These are phyloP conservation scores for Heteronetta atricapilla DNA, from an alignment of 2,113 vertebrate species.

Conservation along the genomic window DNA sequence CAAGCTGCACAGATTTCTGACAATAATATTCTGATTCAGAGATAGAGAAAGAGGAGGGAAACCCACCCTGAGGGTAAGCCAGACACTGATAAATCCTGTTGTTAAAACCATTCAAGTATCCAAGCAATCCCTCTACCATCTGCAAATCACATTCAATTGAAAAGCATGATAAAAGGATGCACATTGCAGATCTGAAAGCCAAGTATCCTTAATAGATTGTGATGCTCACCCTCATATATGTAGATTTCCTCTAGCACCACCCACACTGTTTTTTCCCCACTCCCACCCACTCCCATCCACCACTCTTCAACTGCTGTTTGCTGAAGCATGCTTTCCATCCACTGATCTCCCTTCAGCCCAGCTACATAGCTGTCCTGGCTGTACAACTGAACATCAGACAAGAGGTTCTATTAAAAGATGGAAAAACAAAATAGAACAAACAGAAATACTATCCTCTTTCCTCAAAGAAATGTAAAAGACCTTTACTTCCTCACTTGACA, in stretches of 20 bases:
- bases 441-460: not conserved
- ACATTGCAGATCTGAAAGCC: not conserved
- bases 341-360: not conserved
- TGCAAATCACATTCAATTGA: not conserved
- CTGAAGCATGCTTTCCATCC: not conserved
- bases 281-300: not conserved
- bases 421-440: not conserved
- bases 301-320: not conserved
- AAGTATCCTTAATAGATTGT: not conserved
- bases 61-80: not conserved
- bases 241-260: not conserved
- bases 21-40: not conserved
- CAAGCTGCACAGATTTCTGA: not conserved
- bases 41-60: not conserved
- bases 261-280: not conserved
- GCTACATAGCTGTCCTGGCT: not conserved
- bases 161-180: not conserved
- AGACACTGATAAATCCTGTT: not conserved
- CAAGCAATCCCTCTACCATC: not conserved
- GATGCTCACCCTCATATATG: not conserved
- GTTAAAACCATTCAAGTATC: not conserved
- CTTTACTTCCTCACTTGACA: not conserved
- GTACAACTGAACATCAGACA: not conserved
- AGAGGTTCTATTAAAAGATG: not conserved
- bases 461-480: not conserved